Evolutionary conservation across 2,797 vertebrate genomes (phyloP).

Genomic region (Malurus splendens): DNA sequence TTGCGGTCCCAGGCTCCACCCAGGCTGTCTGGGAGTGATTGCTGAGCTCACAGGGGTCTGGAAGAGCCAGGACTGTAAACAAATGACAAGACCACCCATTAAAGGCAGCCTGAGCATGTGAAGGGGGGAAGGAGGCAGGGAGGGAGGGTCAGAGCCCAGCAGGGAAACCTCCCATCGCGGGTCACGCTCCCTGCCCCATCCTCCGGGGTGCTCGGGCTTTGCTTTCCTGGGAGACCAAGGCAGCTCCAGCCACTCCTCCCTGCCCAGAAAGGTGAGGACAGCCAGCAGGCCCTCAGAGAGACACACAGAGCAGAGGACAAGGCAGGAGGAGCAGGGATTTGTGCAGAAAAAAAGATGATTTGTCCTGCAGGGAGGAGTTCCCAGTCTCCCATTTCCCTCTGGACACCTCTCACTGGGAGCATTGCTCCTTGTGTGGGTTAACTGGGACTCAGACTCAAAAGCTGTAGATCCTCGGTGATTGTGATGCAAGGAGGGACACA

Average conservation of each 20-base stretch:
- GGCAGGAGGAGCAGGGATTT: not conserved
- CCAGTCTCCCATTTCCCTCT: not conserved
- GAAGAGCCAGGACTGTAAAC: conserved; percentile 5
- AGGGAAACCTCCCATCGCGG: not conserved
- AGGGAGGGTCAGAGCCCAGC: not conserved
- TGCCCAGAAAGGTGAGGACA: not conserved
- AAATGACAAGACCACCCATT: conserved; percentile 40
- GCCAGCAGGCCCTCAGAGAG: not conserved
- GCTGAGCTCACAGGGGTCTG: not conserved
- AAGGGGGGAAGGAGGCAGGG: not conserved
- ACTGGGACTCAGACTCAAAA: not conserved
- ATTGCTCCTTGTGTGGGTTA: not conserved
- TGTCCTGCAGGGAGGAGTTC: not conserved
- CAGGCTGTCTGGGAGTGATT: not conserved
- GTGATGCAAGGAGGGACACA: not conserved
- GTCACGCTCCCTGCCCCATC: not conserved
- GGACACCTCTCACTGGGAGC: not conserved
- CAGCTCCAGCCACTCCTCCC: not conserved
- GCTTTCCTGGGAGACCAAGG: not conserved
- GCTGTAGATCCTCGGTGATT: not conserved
- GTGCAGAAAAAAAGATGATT: not conserved
- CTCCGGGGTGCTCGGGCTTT: not conserved
- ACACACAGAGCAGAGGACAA: not conserved
- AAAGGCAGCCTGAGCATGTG: not conserved
- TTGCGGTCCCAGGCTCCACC: not conserved